phyloP scores from a whole-genome alignment of 30 jellyfish, hydroid and myxozoan species.

The Nemopilema nomurai region DNA sequence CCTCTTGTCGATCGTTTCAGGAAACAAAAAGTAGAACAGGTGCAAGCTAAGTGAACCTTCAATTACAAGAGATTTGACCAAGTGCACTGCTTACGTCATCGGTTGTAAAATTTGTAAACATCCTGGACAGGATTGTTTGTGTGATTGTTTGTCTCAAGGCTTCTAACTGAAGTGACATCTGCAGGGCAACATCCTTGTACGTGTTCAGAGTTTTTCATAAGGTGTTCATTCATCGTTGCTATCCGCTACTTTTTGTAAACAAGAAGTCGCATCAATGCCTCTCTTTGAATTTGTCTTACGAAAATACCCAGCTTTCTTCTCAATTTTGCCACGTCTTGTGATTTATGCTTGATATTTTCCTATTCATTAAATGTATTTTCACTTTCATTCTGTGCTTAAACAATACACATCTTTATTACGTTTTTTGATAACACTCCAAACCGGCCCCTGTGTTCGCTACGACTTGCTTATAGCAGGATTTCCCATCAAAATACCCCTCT shows the following conservation, averaged over 20 bases:
- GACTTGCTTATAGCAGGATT: neutral
- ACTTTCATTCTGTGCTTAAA: neutral
- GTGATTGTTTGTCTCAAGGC: neutral
- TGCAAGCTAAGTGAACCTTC: neutral
- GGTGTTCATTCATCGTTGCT: neutral
- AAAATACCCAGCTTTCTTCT: too few species aligned
- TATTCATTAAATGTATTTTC: neutral
- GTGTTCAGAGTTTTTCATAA: neutral
- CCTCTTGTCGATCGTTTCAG: neutral
- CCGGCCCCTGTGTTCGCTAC: neutral
- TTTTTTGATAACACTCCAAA: neutral
- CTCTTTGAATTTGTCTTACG: neutral
- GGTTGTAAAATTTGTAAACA: neutral
- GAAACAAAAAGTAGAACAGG: neutral
- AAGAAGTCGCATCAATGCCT: neutral
- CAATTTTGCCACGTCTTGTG: too few species aligned
- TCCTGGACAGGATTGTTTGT: constrained; percentile 5
- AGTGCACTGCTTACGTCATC: neutral
- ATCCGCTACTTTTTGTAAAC: neutral
- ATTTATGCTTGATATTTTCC: neutral
- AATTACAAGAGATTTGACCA: neutral
- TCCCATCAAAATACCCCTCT: neutral
- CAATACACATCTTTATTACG: too few species aligned
- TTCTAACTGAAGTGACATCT: neutral
- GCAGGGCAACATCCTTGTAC: neutral